Evolutionary conservation across 2,888 invertebrate genomes (phyloP).

Genomic region (Drosophila gaucha): DNA sequence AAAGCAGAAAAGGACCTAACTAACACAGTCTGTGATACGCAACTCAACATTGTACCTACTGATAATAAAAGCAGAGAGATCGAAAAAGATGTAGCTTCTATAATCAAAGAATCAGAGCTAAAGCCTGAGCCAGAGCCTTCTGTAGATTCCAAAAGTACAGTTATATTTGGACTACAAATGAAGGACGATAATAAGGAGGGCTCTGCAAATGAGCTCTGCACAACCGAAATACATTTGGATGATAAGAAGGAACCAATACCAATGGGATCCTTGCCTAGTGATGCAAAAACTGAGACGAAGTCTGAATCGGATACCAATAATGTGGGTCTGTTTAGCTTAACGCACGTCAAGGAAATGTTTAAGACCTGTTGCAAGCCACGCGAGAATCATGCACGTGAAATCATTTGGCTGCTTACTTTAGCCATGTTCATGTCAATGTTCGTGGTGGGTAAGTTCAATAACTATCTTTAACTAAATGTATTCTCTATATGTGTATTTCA

Average conservation of each 20-base stretch:
- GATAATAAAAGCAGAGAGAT: slow-evolving; percentile 4
- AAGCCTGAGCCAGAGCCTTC: background rate
- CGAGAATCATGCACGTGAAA: slow-evolving; percentile 77
- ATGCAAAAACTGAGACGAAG: background rate
- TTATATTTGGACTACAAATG: slow-evolving; percentile 9
- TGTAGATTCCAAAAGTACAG: background rate
- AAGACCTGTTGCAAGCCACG: slow-evolving; percentile 80
- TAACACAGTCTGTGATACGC: slow-evolving; percentile 19
- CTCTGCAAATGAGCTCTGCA: background rate
- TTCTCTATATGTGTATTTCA: background rate
- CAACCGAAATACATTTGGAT: background rate
- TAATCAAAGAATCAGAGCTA: background rate
- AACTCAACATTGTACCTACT: slow-evolving; percentile 14
- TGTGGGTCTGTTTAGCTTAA: slow-evolving; percentile 63
- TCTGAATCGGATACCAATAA: slow-evolving; percentile 1
- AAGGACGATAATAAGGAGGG: background rate
- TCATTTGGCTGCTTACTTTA: slow-evolving; percentile 82
- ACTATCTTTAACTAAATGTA: no score
- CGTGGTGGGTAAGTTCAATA: slow-evolving; percentile 66
- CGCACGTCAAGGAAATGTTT: slow-evolving; percentile 81
- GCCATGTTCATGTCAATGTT: slow-evolving; percentile 80
- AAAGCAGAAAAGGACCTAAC: slow-evolving; percentile 20
- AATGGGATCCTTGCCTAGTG: background rate
- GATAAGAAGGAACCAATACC: slow-evolving; percentile 3
- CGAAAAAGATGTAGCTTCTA: background rate